These are phyloP conservation scores for Trissoscelio sp. DNA, from an alignment of 2,888 invertebrate genomes.

Conservation along the genomic window DNA sequence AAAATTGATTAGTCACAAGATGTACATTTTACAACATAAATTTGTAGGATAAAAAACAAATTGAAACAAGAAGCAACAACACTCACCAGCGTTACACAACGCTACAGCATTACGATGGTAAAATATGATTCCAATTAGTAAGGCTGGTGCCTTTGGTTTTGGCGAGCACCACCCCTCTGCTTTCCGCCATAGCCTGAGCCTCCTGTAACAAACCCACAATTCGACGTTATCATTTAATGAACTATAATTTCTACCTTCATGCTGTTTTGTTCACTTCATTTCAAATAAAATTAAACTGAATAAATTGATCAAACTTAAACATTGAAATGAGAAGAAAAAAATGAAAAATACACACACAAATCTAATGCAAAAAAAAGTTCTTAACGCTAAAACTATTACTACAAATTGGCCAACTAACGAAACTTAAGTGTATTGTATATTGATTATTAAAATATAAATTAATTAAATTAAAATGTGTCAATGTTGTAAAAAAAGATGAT, in stretches of 20 bases:
- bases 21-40: too few species aligned
- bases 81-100: constrained; percentile 83
- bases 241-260: constrained; percentile 58
- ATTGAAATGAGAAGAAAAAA: background rate
- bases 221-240: constrained; percentile 75
- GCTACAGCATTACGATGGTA: constrained; percentile 80
- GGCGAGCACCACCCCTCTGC: constrained; percentile 88
- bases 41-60: too few species aligned
- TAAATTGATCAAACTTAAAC: background rate
- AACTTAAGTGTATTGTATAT: constrained; percentile 12
- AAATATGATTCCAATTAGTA: constrained; percentile 86
- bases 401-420: too few species aligned
- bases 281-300: constrained; percentile 83
- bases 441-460: constrained; percentile 79
- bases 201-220: constrained; percentile 83
- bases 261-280: constrained; percentile 85
- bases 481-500: constrained; percentile 74
- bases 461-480: constrained; percentile 23
- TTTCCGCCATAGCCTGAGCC: constrained; percentile 91
- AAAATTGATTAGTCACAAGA: too few species aligned
- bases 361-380: constrained; percentile 6
- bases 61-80: background rate
- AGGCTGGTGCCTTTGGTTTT: constrained; percentile 94
- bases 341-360: background rate
- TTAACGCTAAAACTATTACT: background rate